Base-by-base conservation (phyloP, 2,797 vertebrate genomes). In the Oophaga sylvatica region DNA sequence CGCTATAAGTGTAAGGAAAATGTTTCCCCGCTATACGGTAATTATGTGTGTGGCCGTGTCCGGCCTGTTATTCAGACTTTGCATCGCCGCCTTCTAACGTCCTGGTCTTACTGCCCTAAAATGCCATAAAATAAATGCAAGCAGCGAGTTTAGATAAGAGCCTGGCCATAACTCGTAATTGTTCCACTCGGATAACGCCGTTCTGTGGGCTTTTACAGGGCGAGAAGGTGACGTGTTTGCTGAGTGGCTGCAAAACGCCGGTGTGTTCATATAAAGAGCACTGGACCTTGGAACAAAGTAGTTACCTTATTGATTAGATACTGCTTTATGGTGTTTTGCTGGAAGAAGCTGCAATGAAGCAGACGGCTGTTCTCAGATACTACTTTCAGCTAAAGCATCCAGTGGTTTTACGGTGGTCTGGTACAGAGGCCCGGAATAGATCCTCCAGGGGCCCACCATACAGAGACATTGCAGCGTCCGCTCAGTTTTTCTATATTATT, bases 91-190 rank as follows among this genome's bases (percentile, higher is more conserved):
- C 73, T 60, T 80, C 83, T 80, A 84, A 2, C 48, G 20, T 67
- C 16, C 35, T 41, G 35, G 67, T 57, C 56, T 53, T 73, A 71
- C 22, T 53, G 20, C 60, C 73, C 26, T 73, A 77, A n/a, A 80
- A 81, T 16, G 70, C 45, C 79, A 89, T 88, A 89, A 89, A 89
- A 89, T 77, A 70, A 86, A 86, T 82, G 78, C 71, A 78, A 57
- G 60, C 29, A 41, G 83, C 78, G 19, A 53, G 57, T 41, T 81
- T 22, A 62, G 87, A 89, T 86, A 89, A 89, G 78, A 81, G 35
- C 56, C 29, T 6, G 60, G 70, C 48, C 83, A 62, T 86, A 85
- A 82, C 48, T 68, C 45, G 63, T 26, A 88, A 84, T 85, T 78
- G 83, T 60, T 81, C 59, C 83, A 85, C 29, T 88, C 81, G 53